Base-by-base conservation (phyloP, 2,113 vertebrate species). In the Galbula dea region DNA sequence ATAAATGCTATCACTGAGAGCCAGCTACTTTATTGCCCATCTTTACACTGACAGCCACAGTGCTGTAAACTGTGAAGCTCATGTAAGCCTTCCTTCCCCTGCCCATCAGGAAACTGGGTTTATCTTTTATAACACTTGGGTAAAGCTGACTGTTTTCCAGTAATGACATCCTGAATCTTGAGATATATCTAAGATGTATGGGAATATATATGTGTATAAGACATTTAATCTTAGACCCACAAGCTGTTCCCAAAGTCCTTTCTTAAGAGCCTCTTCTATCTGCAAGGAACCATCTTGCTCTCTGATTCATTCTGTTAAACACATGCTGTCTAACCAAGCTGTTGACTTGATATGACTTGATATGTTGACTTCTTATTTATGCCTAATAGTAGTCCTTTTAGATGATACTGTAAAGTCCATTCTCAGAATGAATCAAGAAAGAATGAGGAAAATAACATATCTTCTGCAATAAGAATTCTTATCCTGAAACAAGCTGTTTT, bases 301-400 rank as follows among this genome's bases (percentile, higher is more conserved):
- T 81, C 80, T 94, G 86, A 93, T 77, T 96, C 83, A 95, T 55
- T 88, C 75, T 90, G 24, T 81, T 82, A 86, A 94, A 88, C 48
- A 79, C 19, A 82, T 72, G 48, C 80, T 93, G 83, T 55, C 39
- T 96, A 77, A 94, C 74, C 68, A 86, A 88, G 83, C 36, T 57
- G 59, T 45, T 83, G 57, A 46, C 41, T 95, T 91, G 36, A 75
- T 27, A 63, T 54, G 63, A 72, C 84, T 93, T n/a, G n/a, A n/a
- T n/a, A n/a, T n/a, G n/a, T n/a, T 71, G 65, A 12, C 48, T 83
- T 74, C 52, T 81, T 96, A 78, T 93, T 95, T 84, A 86, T 72
- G 69, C 45, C 39, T 75, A 93, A 81, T 55, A 88, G 26, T 46
- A 67, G 15, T 20, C 24, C 68, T 72, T 76, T 88, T 39, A 77